A percentile compares a stretch with the other conserved stretches of the same genome.
These are phyloP conservation scores for Zaprionus lachaisei DNA, from an alignment of 1,140 invertebrate genomes.

Conservation along the genomic window DNA sequence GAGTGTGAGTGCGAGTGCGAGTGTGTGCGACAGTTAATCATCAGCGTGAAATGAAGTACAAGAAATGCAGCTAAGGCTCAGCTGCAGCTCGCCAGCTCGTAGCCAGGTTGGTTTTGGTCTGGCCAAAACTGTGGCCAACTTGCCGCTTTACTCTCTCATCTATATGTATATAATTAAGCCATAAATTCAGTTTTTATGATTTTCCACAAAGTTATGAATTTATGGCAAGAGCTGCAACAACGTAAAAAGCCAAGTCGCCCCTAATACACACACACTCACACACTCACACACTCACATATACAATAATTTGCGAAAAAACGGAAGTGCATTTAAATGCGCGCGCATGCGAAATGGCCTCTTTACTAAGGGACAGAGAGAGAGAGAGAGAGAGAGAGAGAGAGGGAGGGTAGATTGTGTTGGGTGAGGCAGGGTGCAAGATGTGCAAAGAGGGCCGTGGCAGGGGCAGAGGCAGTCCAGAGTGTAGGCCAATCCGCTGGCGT, in stretches of 20 bases:
- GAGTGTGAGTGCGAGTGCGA: slow-evolving; percentile 14
- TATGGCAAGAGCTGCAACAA: slow-evolving; percentile 61
- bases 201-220: slow-evolving; percentile 83
- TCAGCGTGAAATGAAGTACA: slow-evolving; percentile 70
- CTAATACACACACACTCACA: slow-evolving; percentile 27
- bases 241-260: slow-evolving; percentile 49
- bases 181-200: slow-evolving; percentile 83
- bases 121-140: slow-evolving; percentile 16
- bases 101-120: slow-evolving; percentile 14
- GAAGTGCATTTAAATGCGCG: slow-evolving; percentile 82
- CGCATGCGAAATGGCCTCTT: slow-evolving; percentile 74
- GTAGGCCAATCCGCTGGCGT: slow-evolving; percentile 31
- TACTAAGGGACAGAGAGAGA: background rate
- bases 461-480: background rate
- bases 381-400: background rate
- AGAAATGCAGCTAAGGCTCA: slow-evolving; percentile 49
- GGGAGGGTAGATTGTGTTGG: background rate
- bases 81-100: background rate
- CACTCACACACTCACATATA: slow-evolving; percentile 38
- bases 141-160: slow-evolving; percentile 13
- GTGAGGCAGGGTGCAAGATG: background rate
- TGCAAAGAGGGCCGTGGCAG: background rate
- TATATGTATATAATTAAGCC: slow-evolving; percentile 74
- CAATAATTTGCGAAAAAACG: slow-evolving; percentile 56
- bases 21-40: slow-evolving; percentile 69